A percentile compares a stretch with the other conserved stretches of the same genome.
Evolutionary conservation across 2,888 invertebrate species (phyloP).

Genomic region (Athalia rosae): DNA sequence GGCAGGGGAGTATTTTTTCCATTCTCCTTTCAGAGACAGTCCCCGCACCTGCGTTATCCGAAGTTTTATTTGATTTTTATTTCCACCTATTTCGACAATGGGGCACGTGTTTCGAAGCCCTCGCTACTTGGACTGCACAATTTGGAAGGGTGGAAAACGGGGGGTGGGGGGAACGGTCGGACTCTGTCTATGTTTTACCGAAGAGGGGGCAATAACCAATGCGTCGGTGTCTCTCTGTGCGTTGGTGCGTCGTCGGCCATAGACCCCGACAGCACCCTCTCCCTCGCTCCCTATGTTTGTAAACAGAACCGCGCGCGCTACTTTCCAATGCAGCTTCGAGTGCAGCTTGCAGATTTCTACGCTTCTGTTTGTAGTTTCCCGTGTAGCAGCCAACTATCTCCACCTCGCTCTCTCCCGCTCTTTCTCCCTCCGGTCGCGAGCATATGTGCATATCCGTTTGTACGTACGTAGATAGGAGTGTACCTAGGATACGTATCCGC

Average conservation of each 20-base stretch:
- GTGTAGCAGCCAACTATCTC: background rate
- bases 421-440: background rate
- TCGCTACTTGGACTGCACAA: constrained; percentile 21
- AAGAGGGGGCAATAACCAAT: constrained; percentile 60
- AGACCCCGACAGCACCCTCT: constrained; percentile 42
- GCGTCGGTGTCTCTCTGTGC: constrained; percentile 55
- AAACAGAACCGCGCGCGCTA: constrained; percentile 40
- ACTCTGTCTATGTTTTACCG: constrained; percentile 49
- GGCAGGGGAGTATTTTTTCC: no score
- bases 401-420: background rate
- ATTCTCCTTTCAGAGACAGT: no score
- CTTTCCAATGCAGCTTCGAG: constrained; percentile 42
- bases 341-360: constrained; percentile 27
- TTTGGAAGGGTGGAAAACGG: no score
- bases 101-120: constrained; percentile 23
- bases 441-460: background rate
- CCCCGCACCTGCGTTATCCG: no score
- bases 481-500: background rate
- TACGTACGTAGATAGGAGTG: background rate
- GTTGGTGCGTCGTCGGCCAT: constrained; percentile 50
- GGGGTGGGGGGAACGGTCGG: constrained; percentile 21
- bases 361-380: constrained; percentile 20
- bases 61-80: no score
- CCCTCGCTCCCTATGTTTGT: constrained; percentile 46
- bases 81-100: no score